Evolutionary conservation across 2,113 vertebrate genomes (phyloP).

Genomic region (Dicentrarchus labrax): DNA sequence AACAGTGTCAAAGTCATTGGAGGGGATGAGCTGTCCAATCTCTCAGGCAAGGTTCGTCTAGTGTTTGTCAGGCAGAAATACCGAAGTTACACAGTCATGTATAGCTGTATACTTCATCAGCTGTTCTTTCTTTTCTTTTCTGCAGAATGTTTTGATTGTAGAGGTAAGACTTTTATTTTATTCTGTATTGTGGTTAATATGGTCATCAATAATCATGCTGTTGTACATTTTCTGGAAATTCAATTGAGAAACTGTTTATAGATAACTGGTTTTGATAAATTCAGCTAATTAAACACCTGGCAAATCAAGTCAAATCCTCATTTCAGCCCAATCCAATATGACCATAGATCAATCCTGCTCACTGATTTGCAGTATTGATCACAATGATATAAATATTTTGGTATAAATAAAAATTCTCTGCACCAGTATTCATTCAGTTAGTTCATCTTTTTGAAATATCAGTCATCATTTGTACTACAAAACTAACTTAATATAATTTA

Average conservation of each 20-base stretch:
- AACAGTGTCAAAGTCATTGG: conserved; percentile 86
- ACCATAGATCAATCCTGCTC: not conserved
- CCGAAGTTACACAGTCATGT: not conserved
- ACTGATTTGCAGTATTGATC: not conserved
- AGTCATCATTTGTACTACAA: not conserved
- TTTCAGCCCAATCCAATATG: not conserved
- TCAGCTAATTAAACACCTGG: not conserved
- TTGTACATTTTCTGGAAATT: not conserved
- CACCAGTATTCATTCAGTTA: not conserved
- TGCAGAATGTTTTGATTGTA: conserved; percentile 91
- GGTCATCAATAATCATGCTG: not conserved
- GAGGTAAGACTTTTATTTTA: conserved; percentile 83
- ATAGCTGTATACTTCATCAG: not conserved
- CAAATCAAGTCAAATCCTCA: not conserved
- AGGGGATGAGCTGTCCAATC: conserved; percentile 85
- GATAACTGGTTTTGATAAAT: not conserved
- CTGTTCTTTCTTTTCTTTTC: conserved; percentile 13
- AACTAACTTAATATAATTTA: too few species aligned
- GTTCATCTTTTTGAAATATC: not conserved
- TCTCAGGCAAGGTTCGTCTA: conserved; percentile 86
- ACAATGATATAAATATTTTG: not conserved
- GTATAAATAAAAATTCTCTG: too few species aligned
- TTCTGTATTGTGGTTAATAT: not conserved
- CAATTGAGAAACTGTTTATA: not conserved
- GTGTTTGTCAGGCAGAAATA: not conserved